A percentile compares a stretch with the other conserved stretches of the same genome.
Evolutionary conservation across 2,888 invertebrate genomes (phyloP).

Genomic region (Deilephila elpenor): DNA sequence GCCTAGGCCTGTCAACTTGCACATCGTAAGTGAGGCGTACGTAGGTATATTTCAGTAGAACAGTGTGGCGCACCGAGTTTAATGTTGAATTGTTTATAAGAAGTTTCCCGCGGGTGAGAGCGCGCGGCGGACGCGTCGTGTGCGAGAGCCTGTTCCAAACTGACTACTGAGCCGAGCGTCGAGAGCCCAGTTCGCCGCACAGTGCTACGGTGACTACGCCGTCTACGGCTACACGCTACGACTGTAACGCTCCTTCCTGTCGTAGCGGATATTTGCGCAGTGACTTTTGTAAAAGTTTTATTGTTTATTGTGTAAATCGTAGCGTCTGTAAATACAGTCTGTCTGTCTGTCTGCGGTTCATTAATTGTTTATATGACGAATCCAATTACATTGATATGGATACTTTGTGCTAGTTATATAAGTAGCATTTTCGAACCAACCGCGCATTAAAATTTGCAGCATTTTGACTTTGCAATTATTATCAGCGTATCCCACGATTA

Average conservation of each 20-base stretch:
- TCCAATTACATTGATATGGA: background rate
- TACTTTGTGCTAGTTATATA: background rate
- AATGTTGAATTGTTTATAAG: constrained; percentile 38
- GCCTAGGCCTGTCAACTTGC: constrained; percentile 38
- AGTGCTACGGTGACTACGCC: constrained; percentile 11
- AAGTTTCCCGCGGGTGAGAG: constrained; percentile 24
- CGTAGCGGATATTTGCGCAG: constrained; percentile 20
- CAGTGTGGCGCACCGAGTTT: constrained; percentile 5
- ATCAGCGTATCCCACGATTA: background rate
- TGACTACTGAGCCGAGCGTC: constrained; percentile 15
- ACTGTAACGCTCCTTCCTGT: background rate
- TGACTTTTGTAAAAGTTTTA: constrained; percentile 17
- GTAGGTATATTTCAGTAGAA: background rate
- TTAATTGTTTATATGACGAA: background rate
- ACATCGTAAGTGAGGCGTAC: constrained; percentile 20
- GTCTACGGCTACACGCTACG: constrained; percentile 13
- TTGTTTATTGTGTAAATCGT: constrained; percentile 18
- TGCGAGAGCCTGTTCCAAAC: constrained; percentile 6
- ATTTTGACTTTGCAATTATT: background rate
- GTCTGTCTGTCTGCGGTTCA: background rate
- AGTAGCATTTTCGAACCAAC: background rate
- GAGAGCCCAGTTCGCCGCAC: background rate
- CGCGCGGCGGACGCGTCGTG: constrained; percentile 16
- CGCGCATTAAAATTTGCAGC: background rate
- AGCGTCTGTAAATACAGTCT: constrained; percentile 2